phyloP scores from a whole-genome alignment of 1,140 invertebrate genomes.

The Laupala kohalensis region DNA sequence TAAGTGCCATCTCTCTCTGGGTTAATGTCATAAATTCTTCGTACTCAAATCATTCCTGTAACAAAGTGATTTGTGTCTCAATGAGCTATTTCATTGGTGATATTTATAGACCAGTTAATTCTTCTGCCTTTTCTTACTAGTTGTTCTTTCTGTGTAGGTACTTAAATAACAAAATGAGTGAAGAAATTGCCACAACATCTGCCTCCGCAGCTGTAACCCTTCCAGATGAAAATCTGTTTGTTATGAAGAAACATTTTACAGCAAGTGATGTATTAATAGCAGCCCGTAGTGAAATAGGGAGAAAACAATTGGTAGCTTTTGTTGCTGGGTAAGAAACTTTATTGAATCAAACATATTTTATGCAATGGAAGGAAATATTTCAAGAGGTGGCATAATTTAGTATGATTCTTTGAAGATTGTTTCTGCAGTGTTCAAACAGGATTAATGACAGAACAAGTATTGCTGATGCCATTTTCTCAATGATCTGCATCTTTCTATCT shows the following conservation, averaged over 20 bases:
- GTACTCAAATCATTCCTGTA: too few species aligned
- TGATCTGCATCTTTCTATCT: not conserved
- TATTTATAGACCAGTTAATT: too few species aligned
- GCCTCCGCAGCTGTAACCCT: not conserved
- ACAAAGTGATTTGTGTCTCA: too few species aligned
- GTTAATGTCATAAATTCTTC: too few species aligned
- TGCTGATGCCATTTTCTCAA: not conserved
- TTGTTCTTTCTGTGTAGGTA: too few species aligned
- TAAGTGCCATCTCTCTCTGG: too few species aligned
- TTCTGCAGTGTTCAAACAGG: not conserved
- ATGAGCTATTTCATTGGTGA: too few species aligned
- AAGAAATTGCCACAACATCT: not conserved
- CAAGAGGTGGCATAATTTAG: not conserved
- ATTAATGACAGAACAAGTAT: not conserved
- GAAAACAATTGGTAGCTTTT: slow-evolving; percentile 28
- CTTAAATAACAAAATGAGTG: not conserved
- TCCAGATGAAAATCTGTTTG: slow-evolving; percentile 21
- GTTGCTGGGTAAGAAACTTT: slow-evolving; percentile 20
- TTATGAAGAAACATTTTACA: slow-evolving; percentile 30
- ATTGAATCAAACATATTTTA: not conserved
- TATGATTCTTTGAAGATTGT: not conserved
- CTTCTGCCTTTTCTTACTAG: too few species aligned
- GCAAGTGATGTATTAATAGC: slow-evolving; percentile 26
- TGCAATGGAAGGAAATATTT: not conserved
- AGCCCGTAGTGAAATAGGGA: slow-evolving; percentile 25